Percentiles rank a stretch among this genome's conserved stretches.
Evolutionary conservation across 2,888 invertebrate genomes (phyloP).

Genomic region (Xanthorhoe designata): DNA sequence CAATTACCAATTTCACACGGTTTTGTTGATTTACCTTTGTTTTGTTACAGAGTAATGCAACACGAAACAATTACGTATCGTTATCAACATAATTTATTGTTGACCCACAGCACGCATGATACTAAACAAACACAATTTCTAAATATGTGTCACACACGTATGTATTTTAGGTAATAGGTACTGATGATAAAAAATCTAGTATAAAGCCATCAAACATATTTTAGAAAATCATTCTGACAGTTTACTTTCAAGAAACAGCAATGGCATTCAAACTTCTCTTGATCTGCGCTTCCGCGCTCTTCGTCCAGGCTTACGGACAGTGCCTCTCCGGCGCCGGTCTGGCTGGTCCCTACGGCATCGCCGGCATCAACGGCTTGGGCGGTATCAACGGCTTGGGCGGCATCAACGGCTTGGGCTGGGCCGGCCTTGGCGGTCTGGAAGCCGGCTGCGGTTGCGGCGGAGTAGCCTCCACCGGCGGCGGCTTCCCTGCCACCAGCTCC

Average conservation of each 20-base stretch:
- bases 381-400: not conserved
- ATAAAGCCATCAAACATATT: conserved; percentile 14
- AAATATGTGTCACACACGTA: conserved; percentile 16
- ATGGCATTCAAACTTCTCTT: conserved; percentile 48
- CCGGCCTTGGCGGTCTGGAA: conserved; percentile 18
- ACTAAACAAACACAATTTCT: not conserved
- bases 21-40: not conserved
- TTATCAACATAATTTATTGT: not conserved
- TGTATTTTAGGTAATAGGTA: conserved; percentile 19
- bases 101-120: conserved; percentile 1
- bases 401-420: conserved; percentile 6
- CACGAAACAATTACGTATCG: conserved; percentile 11
- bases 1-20: no score
- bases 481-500: conserved; percentile 34
- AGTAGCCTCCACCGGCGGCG: conserved; percentile 47
- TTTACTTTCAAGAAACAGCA: conserved; percentile 23
- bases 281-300: conserved; percentile 48
- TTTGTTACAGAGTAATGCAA: not conserved
- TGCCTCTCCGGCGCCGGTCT: conserved; percentile 34
- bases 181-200: conserved; percentile 4
- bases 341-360: conserved; percentile 33
- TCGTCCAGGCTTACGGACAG: conserved; percentile 44
- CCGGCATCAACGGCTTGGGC: not conserved
- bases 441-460: conserved; percentile 39
- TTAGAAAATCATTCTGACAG: conserved; percentile 24